phyloP scores from a whole-genome alignment of 1,140 invertebrate genomes.

The roundworm (Caenorhabditis elegans) region DNA sequence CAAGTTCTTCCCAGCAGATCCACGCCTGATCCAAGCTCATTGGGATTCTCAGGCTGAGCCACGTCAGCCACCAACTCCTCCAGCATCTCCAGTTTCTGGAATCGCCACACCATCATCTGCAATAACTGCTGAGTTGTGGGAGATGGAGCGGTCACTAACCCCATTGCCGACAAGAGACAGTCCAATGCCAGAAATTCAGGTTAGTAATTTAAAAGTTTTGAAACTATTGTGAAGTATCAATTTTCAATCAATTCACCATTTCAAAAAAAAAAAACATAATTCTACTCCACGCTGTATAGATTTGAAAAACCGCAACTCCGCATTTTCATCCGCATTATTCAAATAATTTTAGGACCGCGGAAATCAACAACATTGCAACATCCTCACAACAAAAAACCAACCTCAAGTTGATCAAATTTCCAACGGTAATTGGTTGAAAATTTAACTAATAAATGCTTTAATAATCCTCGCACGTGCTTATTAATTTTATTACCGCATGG shows the following conservation, averaged over 20 bases:
- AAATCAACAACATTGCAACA: no score
- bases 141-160: not conserved
- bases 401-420: not conserved
- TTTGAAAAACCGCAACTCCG: no score
- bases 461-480: not conserved
- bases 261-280: not conserved
- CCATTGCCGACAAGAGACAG: not conserved
- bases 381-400: no score
- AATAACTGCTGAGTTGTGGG: not conserved
- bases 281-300: no score
- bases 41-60: not conserved
- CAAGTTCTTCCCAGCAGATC: constrained; percentile 4
- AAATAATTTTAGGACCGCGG: no score
- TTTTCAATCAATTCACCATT: not conserved
- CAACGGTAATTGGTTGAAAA: not conserved
- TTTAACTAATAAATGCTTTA: not conserved
- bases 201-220: not conserved
- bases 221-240: no score
- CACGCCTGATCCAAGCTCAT: not conserved
- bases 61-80: not conserved
- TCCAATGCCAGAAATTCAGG: not conserved
- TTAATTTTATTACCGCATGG: not conserved
- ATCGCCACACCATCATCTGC: not conserved
- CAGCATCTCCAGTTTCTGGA: not conserved
- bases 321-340: no score